Conservation (phyloP, 2,113 vertebrate genomes). For the Anoplopoma fimbria region DNA sequence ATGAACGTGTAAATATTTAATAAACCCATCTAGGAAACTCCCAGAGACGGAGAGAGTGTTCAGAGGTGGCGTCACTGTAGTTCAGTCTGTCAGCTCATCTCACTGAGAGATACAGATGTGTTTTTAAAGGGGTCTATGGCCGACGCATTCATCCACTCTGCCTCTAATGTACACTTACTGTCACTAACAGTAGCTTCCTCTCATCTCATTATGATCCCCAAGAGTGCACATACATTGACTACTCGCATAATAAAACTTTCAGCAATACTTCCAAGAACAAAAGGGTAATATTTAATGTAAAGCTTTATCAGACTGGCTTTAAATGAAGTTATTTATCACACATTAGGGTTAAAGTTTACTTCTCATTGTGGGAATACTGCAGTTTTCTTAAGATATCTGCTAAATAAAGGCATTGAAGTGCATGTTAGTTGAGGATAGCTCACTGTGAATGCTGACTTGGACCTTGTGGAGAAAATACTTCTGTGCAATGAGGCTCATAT, state of each 20-base stretch:
- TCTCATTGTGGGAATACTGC: neutral
- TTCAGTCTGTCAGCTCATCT: neutral
- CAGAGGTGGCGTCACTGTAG: neutral
- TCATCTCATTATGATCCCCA: neutral
- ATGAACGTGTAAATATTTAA: conserved; percentile 49
- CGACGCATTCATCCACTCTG: neutral
- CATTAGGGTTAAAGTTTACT: neutral
- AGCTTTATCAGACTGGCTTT: neutral
- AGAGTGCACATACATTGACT: neutral
- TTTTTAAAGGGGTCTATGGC: neutral
- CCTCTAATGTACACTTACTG: neutral
- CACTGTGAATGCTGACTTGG: neutral
- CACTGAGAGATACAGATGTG: neutral
- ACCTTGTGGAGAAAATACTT: neutral
- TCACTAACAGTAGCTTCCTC: neutral
- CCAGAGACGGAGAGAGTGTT: neutral
- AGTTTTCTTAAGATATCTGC: neutral
- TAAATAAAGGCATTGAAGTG: neutral
- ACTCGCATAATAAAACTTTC: neutral
- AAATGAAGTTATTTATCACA: neutral
- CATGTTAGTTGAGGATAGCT: neutral
- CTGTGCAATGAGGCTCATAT: neutral
- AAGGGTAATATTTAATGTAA: neutral
- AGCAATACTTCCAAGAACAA: neutral
- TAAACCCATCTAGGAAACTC: conserved; percentile 17